Percentiles rank a stretch among this genome's conserved stretches.
Evolutionary conservation across 2,888 invertebrate genomes (phyloP).

Genomic region (Ceraclea dissimilis): DNA sequence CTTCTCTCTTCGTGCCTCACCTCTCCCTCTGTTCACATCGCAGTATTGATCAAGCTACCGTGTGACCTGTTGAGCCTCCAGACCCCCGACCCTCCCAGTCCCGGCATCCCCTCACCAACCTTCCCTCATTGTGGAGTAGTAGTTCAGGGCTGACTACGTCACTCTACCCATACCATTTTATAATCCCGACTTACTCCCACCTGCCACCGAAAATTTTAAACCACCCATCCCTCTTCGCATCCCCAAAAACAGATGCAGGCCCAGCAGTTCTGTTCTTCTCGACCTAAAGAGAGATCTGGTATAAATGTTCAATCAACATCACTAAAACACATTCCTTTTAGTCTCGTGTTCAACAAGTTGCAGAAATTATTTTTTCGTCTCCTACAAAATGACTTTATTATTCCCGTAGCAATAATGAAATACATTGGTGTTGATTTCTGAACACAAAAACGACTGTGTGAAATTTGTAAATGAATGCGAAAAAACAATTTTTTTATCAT

Average conservation of each 20-base stretch:
- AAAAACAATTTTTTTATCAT: too few species aligned
- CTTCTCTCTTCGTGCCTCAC: conserved; percentile 35
- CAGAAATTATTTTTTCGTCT: neutral
- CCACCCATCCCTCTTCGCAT: neutral
- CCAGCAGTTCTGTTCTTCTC: too few species aligned
- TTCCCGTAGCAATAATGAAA: too few species aligned
- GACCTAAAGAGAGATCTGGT: too few species aligned
- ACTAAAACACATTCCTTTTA: neutral
- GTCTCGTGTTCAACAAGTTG: neutral
- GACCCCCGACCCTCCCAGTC: conserved; percentile 34
- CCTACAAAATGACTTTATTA: too few species aligned
- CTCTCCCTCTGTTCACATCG: conserved; percentile 32
- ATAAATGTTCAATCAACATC: too few species aligned
- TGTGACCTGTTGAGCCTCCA: conserved; percentile 46
- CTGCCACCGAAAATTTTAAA: conserved; percentile 6
- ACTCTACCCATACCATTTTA: conserved; percentile 4
- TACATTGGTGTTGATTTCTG: too few species aligned
- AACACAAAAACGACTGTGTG: too few species aligned
- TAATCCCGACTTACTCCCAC: too few species aligned
- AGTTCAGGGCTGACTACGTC: conserved; percentile 11
- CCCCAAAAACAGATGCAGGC: neutral
- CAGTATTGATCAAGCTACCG: conserved; percentile 28
- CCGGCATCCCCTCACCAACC: neutral
- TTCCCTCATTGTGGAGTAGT: neutral
- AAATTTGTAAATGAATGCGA: too few species aligned